phyloP scores from a whole-genome alignment of 2,888 invertebrate genomes.

The Disparrhopalites patrizii region DNA sequence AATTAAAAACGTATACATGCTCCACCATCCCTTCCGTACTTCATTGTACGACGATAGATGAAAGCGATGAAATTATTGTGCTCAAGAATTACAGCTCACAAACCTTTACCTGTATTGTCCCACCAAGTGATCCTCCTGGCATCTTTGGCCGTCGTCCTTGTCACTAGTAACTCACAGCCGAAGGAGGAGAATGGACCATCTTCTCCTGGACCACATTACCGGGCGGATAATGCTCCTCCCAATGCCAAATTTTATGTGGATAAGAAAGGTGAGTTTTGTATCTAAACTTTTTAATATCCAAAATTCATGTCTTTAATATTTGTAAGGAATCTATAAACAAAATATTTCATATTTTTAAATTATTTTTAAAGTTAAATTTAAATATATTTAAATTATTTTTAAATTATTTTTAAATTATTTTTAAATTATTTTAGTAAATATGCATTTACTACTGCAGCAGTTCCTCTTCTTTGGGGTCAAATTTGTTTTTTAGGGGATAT shows the following conservation, averaged over 20 bases:
- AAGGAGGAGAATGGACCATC: constrained; percentile 18
- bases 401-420: not conserved
- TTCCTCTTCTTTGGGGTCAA: no score
- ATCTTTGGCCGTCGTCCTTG: constrained; percentile 29
- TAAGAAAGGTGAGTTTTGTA: constrained; percentile 40
- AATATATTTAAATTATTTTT: not conserved
- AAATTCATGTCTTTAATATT: not conserved
- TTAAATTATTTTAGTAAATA: no score
- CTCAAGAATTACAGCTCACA: constrained; percentile 6
- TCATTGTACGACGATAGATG: not conserved
- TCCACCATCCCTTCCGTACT: no score
- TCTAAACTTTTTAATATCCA: not conserved
- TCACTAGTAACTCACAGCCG: constrained; percentile 24
- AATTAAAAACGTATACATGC: no score
- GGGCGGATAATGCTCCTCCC: not conserved
- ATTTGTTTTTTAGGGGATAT: no score
- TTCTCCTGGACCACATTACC: not conserved
- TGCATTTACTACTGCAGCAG: no score
- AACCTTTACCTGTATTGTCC: constrained; percentile 14
- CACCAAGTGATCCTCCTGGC: constrained; percentile 32
- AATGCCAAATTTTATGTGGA: constrained; percentile 36
- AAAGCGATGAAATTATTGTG: constrained; percentile 20
- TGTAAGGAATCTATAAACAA: not conserved
- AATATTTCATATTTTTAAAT: not conserved
- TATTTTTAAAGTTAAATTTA: not conserved